Evolutionary conservation across 2,888 invertebrate species (phyloP).

Genomic region (Gibbula magus): DNA sequence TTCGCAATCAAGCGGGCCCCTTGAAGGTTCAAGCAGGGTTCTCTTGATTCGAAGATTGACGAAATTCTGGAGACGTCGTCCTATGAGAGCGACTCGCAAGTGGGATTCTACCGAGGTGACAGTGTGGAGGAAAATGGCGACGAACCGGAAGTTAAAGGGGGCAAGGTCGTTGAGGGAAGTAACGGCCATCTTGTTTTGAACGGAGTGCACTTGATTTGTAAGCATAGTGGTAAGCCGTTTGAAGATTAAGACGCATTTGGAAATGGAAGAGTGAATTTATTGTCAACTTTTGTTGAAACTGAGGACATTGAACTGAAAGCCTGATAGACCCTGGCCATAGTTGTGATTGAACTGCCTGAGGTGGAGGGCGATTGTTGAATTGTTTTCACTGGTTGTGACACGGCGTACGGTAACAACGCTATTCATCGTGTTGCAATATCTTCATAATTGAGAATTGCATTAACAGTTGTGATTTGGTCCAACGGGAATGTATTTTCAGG

Average conservation of each 20-base stretch:
- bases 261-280: too few species aligned
- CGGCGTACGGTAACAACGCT: too few species aligned
- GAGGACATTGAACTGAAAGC: too few species aligned
- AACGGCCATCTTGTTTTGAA: constrained; percentile 32
- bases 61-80: constrained; percentile 69
- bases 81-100: constrained; percentile 35
- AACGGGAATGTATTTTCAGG: too few species aligned
- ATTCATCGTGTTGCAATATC: too few species aligned
- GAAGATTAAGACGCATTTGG: constrained; percentile 34
- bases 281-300: too few species aligned
- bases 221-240: constrained; percentile 61
- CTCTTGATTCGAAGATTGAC: constrained; percentile 73
- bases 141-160: constrained; percentile 26
- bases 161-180: neutral
- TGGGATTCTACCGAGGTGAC: constrained; percentile 2
- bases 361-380: too few species aligned
- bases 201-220: constrained; percentile 52
- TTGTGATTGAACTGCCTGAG: too few species aligned
- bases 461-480: too few species aligned
- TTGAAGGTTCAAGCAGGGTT: constrained; percentile 64
- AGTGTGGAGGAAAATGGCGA: constrained; percentile 22
- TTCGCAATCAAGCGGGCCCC: constrained; percentile 36
- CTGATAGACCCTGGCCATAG: too few species aligned
- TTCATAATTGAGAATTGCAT: too few species aligned
- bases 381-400: too few species aligned